Evolutionary conservation across 64 coral and sea anemone genomes (phyloP).

Genomic region (Pachyseris speciosa): DNA sequence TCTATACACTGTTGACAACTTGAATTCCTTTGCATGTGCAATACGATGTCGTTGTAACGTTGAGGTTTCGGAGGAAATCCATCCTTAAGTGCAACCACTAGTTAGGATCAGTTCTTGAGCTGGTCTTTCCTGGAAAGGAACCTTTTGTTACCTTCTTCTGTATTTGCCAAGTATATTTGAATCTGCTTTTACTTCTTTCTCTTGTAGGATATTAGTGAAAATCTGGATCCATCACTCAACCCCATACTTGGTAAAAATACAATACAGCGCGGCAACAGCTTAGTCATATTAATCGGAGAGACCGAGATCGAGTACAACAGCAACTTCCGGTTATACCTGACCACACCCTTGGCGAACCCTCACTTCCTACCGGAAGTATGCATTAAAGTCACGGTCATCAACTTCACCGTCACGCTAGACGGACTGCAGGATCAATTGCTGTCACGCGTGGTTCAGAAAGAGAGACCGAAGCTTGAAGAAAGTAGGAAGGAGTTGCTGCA

Average conservation of each 20-base stretch:
- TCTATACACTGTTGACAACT: too few species aligned
- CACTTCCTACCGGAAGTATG: conserved; percentile 94
- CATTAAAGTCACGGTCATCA: conserved; percentile 91
- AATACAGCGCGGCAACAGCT: conserved; percentile 66
- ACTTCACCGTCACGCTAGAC: conserved; percentile 96
- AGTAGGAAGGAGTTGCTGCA: conserved; percentile 70
- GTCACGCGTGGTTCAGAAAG: conserved; percentile 88
- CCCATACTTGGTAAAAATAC: conserved; percentile 82
- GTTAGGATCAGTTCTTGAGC: too few species aligned
- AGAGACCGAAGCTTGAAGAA: conserved; percentile 84
- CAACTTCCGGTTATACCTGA: conserved; percentile 96
- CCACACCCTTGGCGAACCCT: conserved; percentile 86
- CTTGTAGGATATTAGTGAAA: conserved; percentile 82
- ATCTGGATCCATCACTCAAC: conserved; percentile 81
- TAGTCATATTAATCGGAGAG: conserved; percentile 82
- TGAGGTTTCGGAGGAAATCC: too few species aligned
- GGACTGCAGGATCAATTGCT: conserved; percentile 97
- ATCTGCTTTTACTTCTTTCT: not conserved
- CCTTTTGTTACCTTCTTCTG: too few species aligned
- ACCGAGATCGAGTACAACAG: conserved; percentile 92
- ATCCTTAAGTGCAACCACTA: too few species aligned
- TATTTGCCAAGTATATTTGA: not conserved
- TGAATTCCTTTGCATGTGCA: too few species aligned
- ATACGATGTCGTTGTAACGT: too few species aligned
- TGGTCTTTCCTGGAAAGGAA: not conserved